Conservation (phyloP, 2,113 vertebrate species). For the Eurystomus gularis region DNA sequence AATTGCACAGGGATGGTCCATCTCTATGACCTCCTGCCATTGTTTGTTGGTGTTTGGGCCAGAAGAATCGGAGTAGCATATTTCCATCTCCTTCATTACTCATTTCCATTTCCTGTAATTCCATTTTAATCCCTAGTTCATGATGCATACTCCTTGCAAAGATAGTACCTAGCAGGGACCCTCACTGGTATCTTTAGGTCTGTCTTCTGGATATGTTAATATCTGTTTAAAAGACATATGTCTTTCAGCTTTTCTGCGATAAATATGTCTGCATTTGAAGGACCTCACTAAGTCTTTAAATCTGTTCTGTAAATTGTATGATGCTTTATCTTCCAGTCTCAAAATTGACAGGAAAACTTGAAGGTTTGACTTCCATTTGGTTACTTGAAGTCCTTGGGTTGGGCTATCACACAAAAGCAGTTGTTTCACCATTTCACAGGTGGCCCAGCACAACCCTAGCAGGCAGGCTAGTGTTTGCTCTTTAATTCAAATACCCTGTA, state of each 20-base stretch:
- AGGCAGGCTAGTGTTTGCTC: background rate
- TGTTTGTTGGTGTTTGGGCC: background rate
- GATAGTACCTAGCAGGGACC: background rate
- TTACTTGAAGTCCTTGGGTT: background rate
- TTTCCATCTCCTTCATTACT: background rate
- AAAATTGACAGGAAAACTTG: background rate
- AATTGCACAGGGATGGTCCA: background rate
- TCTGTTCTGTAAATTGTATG: background rate
- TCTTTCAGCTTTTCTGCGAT: background rate
- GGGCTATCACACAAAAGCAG: background rate
- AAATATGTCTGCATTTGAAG: background rate
- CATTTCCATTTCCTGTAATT: constrained; percentile 4
- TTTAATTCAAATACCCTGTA: background rate
- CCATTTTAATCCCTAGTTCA: background rate
- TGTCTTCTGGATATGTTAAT: background rate
- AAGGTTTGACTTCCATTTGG: background rate
- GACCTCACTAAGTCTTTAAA: background rate
- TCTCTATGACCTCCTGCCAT: background rate
- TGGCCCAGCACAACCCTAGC: accelerated
- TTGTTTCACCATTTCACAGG: background rate
- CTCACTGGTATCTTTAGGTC: background rate
- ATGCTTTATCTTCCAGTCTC: background rate
- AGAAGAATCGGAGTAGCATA: background rate
- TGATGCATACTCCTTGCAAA: background rate
- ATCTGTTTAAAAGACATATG: background rate